Conservation (phyloP, 1,140 invertebrate genomes). For the Vanessa atalanta region DNA sequence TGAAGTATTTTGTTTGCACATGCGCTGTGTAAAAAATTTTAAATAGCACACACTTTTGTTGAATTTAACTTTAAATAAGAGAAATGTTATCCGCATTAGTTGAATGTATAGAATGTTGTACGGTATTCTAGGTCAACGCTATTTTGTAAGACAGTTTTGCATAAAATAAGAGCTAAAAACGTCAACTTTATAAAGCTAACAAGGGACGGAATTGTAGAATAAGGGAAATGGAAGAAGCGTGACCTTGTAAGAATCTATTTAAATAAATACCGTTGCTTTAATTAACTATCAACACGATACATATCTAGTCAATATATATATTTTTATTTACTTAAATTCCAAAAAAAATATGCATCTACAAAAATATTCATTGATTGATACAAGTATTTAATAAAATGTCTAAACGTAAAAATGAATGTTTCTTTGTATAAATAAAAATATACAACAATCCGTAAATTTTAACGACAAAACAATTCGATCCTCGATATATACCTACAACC, state of each 20-base stretch:
- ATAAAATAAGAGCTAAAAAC: constrained; percentile 25
- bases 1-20: constrained; percentile 32
- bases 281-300: too few species aligned
- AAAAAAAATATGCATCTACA: too few species aligned
- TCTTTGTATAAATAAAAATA: too few species aligned
- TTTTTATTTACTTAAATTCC: too few species aligned
- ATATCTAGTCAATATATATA: too few species aligned
- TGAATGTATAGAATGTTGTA: neutral
- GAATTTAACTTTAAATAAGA: neutral
- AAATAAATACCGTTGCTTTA: too few species aligned
- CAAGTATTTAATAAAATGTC: too few species aligned
- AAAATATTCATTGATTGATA: too few species aligned
- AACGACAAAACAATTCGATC: neutral
- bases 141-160: constrained; percentile 22
- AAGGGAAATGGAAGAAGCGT: constrained; percentile 21
- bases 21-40: constrained; percentile 15
- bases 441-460: neutral
- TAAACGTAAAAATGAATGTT: too few species aligned
- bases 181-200: constrained; percentile 17
- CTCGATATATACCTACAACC: constrained; percentile 15
- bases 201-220: constrained; percentile 15
- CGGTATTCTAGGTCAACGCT: constrained; percentile 19
- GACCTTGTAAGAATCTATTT: constrained; percentile 18
- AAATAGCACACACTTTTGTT: neutral
- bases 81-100: neutral